Percentiles rank a stretch among this genome's conserved stretches.
Evolutionary conservation across 2,888 invertebrate species (phyloP).

Genomic region (Acleris laterana): DNA sequence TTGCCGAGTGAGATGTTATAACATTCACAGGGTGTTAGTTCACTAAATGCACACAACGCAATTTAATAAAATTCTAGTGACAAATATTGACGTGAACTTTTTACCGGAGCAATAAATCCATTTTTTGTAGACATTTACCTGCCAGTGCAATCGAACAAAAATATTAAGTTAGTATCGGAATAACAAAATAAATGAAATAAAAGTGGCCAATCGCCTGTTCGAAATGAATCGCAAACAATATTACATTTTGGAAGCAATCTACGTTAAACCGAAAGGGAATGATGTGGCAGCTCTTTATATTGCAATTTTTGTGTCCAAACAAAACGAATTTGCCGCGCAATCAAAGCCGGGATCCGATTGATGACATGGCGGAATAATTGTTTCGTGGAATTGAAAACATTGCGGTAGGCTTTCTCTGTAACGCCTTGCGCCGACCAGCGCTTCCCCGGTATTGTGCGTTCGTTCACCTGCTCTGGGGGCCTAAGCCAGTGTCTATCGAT

Average conservation of each 20-base stretch:
- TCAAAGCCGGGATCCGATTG: constrained; percentile 84
- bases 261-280: constrained; percentile 84
- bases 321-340: constrained; percentile 85
- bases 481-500: too few relatives aligned
- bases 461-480: not conserved
- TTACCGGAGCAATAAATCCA: constrained; percentile 47
- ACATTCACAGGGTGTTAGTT: constrained; percentile 5
- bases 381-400: constrained; percentile 84
- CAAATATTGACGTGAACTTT: constrained; percentile 13
- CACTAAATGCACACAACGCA: constrained; percentile 28
- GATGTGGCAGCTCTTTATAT: constrained; percentile 85
- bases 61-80: constrained; percentile 28
- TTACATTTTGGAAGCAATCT: constrained; percentile 83
- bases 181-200: constrained; percentile 70
- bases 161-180: constrained; percentile 71
- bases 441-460: constrained; percentile 40
- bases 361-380: constrained; percentile 84
- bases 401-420: constrained; percentile 67
- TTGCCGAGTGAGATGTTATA: not conserved
- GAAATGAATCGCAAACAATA: constrained; percentile 83
- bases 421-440: constrained; percentile 57
- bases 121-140: constrained; percentile 62
- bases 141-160: constrained; percentile 58
- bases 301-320: constrained; percentile 85
- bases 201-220: constrained; percentile 78